Base-by-base conservation (phyloP, 2,888 invertebrate genomes). In the Pachycephus smyrnensis region DNA sequence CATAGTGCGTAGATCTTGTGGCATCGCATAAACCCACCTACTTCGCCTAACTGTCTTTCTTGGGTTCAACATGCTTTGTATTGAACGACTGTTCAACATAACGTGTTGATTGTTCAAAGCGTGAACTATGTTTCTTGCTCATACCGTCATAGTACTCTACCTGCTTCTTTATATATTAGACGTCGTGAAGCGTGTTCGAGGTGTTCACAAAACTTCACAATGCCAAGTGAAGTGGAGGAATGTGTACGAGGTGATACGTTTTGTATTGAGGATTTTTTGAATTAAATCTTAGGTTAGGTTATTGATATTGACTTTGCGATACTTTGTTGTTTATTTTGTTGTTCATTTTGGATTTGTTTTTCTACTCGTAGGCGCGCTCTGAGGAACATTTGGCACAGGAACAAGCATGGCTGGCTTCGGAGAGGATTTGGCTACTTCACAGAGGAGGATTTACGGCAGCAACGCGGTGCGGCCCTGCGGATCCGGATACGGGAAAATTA, bases 381-480 rank as follows among this genome's bases (percentile, higher is more conserved):
- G 95, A 95, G 86, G 95, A 95, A 85, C 94, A 95, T 87, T 90
- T 95, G 77, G 94, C 93, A 79, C 93, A 93, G 79, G 95, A 95
- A 87, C 93, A 94, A 85, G 93, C 93, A 86, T 95, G 96, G 94
- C 92, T 96, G 92, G 94, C 95, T 89, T 94, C 95, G 32, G 96
- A 96, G 82, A 95, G 95, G 86, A 95, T 98, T 89, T 99, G 99
- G 99, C 92, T 99, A 87, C 95, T 98, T 77, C 98, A 99, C 92
- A 95, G 97, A 78, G 97, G 96, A 23, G 99, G 99, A 15, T 99
- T 98, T 92, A 96, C 98, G 1, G 95, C 96, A 0, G 97, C 95
- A 31, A 91, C 93, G 71, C 93, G 93, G 85, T 91, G 90, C 78
- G 90, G 89, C 3, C 82, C 84, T 23, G 88, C 90, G 23, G 93